Percentiles rank a stretch among this genome's conserved stretches.
phyloP scores from a whole-genome alignment of 2,113 vertebrate genomes.

The Halichoerus grypus region DNA sequence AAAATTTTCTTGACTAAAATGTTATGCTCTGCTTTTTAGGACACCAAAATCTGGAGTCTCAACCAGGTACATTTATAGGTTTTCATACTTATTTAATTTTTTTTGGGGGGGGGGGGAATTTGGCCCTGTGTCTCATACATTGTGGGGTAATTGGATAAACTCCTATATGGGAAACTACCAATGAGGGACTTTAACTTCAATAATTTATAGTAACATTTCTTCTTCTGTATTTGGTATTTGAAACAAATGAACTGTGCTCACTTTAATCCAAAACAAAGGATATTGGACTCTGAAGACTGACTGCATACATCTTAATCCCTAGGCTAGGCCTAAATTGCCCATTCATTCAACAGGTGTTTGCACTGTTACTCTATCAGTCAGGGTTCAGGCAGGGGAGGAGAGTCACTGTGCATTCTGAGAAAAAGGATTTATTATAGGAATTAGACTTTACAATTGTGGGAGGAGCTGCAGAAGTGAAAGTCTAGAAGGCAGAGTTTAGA shows the following conservation, averaged over 20 bases:
- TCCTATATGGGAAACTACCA: neutral
- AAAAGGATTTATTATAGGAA: neutral
- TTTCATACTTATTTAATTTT: neutral
- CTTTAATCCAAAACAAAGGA: neutral
- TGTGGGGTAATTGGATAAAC: neutral
- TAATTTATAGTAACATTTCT: neutral
- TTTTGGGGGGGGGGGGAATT: neutral
- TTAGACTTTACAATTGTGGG: neutral
- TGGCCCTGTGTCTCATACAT: neutral
- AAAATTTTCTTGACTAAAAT: neutral
- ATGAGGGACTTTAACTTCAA: neutral
- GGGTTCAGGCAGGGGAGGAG: neutral
- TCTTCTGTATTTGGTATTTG: constrained; percentile 21
- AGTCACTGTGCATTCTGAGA: neutral
- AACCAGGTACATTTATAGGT: neutral
- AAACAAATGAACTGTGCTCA: constrained; percentile 26
- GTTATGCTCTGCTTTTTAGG: neutral
- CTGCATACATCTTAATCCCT: neutral
- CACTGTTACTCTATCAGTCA: neutral
- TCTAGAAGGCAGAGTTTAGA: neutral
- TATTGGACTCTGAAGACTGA: neutral
- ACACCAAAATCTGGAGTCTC: neutral
- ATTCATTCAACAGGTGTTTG: neutral
- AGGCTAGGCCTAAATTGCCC: neutral
- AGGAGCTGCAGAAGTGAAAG: neutral